Evolutionary conservation across 2,113 vertebrate genomes (phyloP), one percentile per base, ranked within the genome.

Genomic region (Elephas maximus): DNA sequence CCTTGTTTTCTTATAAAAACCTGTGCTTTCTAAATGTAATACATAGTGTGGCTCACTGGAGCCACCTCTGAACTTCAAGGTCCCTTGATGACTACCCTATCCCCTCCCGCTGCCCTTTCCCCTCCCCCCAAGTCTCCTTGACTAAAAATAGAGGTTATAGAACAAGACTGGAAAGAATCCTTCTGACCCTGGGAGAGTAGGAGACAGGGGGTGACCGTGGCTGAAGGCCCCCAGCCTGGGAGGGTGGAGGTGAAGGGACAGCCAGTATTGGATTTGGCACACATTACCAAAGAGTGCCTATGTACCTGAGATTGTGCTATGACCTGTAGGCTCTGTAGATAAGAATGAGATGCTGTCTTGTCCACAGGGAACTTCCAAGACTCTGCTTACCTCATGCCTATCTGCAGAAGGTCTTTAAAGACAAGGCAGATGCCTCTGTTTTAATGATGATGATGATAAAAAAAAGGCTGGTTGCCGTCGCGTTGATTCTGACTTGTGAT

Each of bases 11-110:
- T 98, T 97, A 97, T 96, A 78, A 93, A 98, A 97, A 98, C 80
- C 73, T 69, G 81, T 86, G 82, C 98, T 98, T 98, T 98, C 97
- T 96, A 98, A 98, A 98, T 92, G 94, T 81, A 90, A 97, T 95
- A 92, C 87, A 94, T 18, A 98, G 98, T 97, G 97, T 96, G 96
- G 95, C 95, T 97, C 41, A 23, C n/a, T 8, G 33, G 63, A 76
- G 57, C 77, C n/a, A 41, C 48, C 21, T 30, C 41, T n/a, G 86
- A 65, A 23, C 30, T 21, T 85, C 63, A 33, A 67, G 57, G 62
- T 20, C 71, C 74, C 37, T 88, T 51, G n/a, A 76, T 15, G 51
- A 5, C 69, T 37, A 11, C 8, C 76, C 37, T 18, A 2, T 88
- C 48, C 57, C 82, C 30, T 84, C 48, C 45, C 41, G 24, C 1